phyloP scores from a whole-genome alignment of 2,888 invertebrate genomes.

The Microctonus aethiopoides region DNA sequence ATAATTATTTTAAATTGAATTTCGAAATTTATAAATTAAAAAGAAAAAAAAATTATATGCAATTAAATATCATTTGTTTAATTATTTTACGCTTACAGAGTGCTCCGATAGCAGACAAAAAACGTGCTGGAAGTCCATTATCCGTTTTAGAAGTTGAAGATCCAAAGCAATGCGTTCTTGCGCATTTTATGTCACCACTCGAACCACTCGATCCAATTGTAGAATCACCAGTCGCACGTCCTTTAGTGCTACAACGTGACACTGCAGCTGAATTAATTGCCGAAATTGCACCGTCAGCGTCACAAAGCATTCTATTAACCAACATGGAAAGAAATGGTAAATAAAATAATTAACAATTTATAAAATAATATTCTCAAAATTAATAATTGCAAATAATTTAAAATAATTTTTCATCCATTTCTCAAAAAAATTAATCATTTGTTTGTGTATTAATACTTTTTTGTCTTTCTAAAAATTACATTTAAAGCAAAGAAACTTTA shows the following conservation, averaged over 20 bases:
- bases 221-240: constrained; percentile 86
- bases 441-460: background rate
- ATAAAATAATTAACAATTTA: background rate
- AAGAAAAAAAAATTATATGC: no score
- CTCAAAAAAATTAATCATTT: no score
- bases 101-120: constrained; percentile 73
- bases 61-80: background rate
- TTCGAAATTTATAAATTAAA: no score
- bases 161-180: constrained; percentile 87
- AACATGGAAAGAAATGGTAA: constrained; percentile 88
- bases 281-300: constrained; percentile 74
- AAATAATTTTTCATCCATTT: no score
- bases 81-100: constrained; percentile 66
- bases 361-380: background rate
- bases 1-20: no score
- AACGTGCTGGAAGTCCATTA: constrained; percentile 70
- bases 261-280: constrained; percentile 82
- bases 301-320: constrained; percentile 84
- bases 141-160: constrained; percentile 87
- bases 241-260: constrained; percentile 80
- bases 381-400: no score
- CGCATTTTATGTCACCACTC: constrained; percentile 89
- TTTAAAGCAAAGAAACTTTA: no score
- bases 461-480: no score
- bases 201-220: constrained; percentile 87